phyloP scores from a whole-genome alignment of 2,797 vertebrate genomes.

The Philypnodon macrostomus region DNA sequence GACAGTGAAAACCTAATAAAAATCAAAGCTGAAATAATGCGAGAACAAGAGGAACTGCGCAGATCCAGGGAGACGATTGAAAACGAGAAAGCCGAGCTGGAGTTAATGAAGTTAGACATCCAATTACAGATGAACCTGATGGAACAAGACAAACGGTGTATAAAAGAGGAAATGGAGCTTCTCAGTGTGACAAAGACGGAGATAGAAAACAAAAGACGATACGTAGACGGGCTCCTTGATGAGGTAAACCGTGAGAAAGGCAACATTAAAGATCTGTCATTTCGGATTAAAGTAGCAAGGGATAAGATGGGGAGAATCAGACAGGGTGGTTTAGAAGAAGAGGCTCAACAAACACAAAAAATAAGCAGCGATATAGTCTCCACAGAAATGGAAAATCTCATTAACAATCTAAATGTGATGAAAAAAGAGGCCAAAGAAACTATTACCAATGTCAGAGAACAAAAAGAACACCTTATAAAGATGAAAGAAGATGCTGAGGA shows the following conservation, averaged over 20 bases:
- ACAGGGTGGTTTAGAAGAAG: background rate
- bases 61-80: conserved; percentile 2
- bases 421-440: background rate
- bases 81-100: conserved; percentile 3
- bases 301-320: background rate
- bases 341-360: background rate
- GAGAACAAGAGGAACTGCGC: conserved; percentile 17
- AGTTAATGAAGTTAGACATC: conserved; percentile 3
- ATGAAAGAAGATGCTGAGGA: background rate
- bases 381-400: conserved; percentile 3
- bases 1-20: background rate
- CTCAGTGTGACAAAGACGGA: conserved; percentile 1
- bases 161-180: conserved; percentile 3
- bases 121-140: conserved; percentile 7
- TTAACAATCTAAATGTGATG: background rate
- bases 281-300: conserved; percentile 2
- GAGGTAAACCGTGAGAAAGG: conserved; percentile 21
- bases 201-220: conserved; percentile 1
- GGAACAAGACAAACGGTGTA: background rate
- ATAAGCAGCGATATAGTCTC: background rate
- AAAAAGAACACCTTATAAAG: background rate
- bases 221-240: conserved; percentile 7
- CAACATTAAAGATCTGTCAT: conserved; percentile 11
- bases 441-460: background rate
- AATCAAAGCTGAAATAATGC: conserved; percentile 13